Conservation (phyloP, 2,797 vertebrate genomes). For the Sebastolobus altivelis region DNA sequence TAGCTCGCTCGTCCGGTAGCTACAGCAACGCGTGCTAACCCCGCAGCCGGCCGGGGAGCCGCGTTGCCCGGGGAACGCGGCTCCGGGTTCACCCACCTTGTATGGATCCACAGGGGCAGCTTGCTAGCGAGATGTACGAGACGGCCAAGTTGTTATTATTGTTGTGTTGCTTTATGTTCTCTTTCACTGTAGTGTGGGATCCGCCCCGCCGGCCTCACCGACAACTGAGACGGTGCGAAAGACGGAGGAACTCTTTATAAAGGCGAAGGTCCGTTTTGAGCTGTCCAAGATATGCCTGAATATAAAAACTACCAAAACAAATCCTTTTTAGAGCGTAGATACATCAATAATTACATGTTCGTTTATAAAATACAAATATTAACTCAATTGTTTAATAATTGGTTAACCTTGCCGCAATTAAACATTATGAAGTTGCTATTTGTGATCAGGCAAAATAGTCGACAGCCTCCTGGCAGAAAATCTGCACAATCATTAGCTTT, state of each 20-base stretch:
- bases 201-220: slow-evolving; percentile 90
- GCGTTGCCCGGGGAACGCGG: slow-evolving; percentile 15
- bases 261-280: slow-evolving; percentile 72
- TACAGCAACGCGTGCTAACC: slow-evolving; percentile 68
- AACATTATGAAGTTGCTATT: not conserved
- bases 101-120: slow-evolving; percentile 81
- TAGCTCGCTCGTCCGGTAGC: slow-evolving; percentile 55
- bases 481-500: slow-evolving; percentile 84
- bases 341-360: accelerated
- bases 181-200: slow-evolving; percentile 80
- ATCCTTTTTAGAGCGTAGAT: accelerated
- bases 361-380: accelerated
- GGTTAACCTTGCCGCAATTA: accelerated
- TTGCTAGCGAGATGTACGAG: slow-evolving; percentile 67
- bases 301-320: not conserved
- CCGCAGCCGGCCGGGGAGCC: slow-evolving; percentile 45
- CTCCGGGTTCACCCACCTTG: slow-evolving; percentile 78
- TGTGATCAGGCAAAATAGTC: slow-evolving; percentile 60
- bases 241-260: slow-evolving; percentile 84
- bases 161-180: slow-evolving; percentile 81
- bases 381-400: accelerated
- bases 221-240: slow-evolving; percentile 86
- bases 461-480: slow-evolving; percentile 59
- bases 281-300: slow-evolving; percentile 66
- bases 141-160: slow-evolving; percentile 75